phyloP scores from a whole-genome alignment of 2,113 vertebrate genomes.

The Reinhardtius hippoglossoides region DNA sequence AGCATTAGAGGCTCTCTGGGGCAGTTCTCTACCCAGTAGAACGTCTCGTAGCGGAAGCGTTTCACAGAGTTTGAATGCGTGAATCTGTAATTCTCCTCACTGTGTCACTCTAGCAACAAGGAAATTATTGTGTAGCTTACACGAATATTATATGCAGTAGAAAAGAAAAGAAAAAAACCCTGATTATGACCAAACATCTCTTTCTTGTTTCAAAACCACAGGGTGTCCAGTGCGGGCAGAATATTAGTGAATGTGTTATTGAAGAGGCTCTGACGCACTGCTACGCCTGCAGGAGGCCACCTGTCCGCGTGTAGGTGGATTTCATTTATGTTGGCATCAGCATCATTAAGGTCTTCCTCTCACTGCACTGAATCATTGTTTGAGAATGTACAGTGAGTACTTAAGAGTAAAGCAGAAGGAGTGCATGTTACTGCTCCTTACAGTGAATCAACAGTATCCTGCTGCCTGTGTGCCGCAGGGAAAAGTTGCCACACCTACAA shows the following conservation, averaged over 20 bases:
- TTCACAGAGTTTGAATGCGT: conserved; percentile 1
- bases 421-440: neutral
- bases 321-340: conserved; percentile 51
- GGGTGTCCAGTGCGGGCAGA: conserved; percentile 40
- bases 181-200: neutral
- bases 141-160: neutral
- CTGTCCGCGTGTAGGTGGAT: conserved; percentile 67
- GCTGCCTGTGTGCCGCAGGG: neutral
- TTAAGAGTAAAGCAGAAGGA: neutral
- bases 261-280: conserved; percentile 49
- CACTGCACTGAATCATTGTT: conserved; percentile 49
- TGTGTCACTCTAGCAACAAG: too few relatives aligned
- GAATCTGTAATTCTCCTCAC: neutral
- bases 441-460: too few relatives aligned
- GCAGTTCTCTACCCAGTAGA: conserved; percentile 48
- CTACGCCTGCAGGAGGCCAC: conserved; percentile 67
- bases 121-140: neutral
- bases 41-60: conserved; percentile 17
- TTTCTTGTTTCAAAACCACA: conserved; percentile 22
- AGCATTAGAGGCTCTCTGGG: conserved; percentile 56
- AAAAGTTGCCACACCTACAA: neutral
- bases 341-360: conserved; percentile 59
- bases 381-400: conserved; percentile 40
- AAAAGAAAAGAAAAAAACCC: neutral
- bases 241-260: conserved; percentile 45